Percentiles rank a stretch among this genome's conserved stretches.
These are phyloP conservation scores for Cryptotermes secundus DNA, from an alignment of 1,140 invertebrate genomes.

Conservation along the genomic window DNA sequence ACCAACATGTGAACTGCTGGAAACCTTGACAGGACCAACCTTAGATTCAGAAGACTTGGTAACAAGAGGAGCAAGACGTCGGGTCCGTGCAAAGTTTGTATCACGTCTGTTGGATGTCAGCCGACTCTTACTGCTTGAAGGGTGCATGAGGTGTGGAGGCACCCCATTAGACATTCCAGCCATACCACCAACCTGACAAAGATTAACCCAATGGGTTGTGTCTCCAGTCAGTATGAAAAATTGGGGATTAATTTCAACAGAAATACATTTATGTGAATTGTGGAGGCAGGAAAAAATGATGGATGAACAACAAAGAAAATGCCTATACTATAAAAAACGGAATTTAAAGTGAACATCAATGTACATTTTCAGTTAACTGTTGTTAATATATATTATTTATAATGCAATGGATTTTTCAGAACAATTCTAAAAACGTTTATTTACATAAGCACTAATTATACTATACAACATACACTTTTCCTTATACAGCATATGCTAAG, in stretches of 20 bases:
- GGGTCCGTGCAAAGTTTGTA: background rate
- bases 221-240: background rate
- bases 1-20: background rate
- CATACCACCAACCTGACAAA: slow-evolving; percentile 10
- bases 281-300: background rate
- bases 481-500: too few relatives aligned
- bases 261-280: too few relatives aligned
- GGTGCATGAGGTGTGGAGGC: background rate
- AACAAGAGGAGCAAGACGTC: slow-evolving; percentile 8
- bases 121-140: background rate
- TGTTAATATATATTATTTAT: too few relatives aligned
- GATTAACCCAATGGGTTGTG: background rate
- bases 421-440: too few relatives aligned
- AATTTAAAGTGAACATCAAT: too few relatives aligned
- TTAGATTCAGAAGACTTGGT: background rate
- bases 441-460: too few relatives aligned
- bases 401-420: too few relatives aligned
- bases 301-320: too few relatives aligned
- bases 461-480: too few relatives aligned
- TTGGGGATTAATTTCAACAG: too few relatives aligned
- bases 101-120: background rate
- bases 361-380: too few relatives aligned
- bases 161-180: background rate
- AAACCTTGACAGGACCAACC: background rate
- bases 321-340: too few relatives aligned